Base-by-base conservation (phyloP, 2,113 vertebrate species). In the Psettodes erumei region DNA sequence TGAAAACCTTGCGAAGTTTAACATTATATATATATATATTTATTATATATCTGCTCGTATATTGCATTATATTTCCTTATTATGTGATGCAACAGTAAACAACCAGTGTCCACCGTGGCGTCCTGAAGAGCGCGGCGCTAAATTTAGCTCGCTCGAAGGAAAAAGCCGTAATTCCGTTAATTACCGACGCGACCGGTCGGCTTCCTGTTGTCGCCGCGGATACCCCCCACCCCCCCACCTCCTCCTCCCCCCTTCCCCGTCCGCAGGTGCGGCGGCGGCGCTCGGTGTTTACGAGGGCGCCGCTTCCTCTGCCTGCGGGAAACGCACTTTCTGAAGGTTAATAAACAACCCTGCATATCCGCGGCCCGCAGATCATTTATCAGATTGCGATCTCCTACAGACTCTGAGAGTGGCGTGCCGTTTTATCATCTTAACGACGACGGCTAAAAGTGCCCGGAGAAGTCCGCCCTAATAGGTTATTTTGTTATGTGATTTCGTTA, bases 401-500 rank as follows among this genome's bases (percentile, higher is more conserved):
- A 91, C 87, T 88, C 55, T 21, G 73, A 92, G 92, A 93, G 88
- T 91, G 92, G 87, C 92, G 76, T 85, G 88, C 76, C 82, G 83
- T 91, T 94, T 93, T 91, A 91, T 94, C 90, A 94, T 93, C 89
- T 92, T 93, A 94, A 93, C 92, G 92, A 90, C 51, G 90, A 88
- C 63, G 80, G 88, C 89, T 89, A 86, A 93, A 90, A 91, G 86
- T 88, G 91, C 90, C 93, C 75, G 65, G 71, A 93, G 90, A 94
- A 90, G 86, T 88, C 81, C 60, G 79, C 89, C n/a, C 87, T 93
- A 93, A 92, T 93, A 87, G 91, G 74, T 93, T 92, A 90, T 94
- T 93, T 91, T 93, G 87, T 91, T 89, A 82, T 93, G 89, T 90
- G 89, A 91, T 92, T 93, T 92, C 47, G 81, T 91, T 92, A 91